These are phyloP conservation scores for Trichosurus vulpecula DNA, from an alignment of 2,797 vertebrate species.

Conservation along the genomic window DNA sequence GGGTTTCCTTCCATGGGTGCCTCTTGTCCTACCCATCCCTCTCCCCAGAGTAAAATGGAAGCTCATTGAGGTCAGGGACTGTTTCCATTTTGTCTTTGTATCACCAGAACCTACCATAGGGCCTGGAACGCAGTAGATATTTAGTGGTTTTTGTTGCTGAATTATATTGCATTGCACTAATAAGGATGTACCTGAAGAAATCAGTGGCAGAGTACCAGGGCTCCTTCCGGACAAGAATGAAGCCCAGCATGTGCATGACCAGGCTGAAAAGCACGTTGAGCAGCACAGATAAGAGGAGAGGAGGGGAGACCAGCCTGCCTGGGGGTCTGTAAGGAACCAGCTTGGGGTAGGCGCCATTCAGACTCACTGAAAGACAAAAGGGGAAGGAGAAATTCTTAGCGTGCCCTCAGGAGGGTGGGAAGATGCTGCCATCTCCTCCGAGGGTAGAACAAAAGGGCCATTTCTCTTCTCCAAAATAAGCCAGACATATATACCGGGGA, in stretches of 20 bases:
- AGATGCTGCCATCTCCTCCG: neutral
- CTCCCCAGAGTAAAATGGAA: neutral
- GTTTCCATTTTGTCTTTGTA: neutral
- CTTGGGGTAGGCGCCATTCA: constrained; percentile 85
- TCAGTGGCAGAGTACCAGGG: constrained; percentile 82
- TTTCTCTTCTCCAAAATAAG: neutral
- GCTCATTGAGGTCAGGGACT: neutral
- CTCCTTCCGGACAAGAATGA: constrained; percentile 85
- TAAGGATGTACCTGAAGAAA: constrained; percentile 78
- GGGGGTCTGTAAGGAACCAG: constrained; percentile 85
- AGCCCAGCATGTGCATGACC: constrained; percentile 83
- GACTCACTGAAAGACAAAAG: constrained; percentile 83
- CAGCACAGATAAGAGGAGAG: constrained; percentile 85
- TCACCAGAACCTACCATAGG: neutral
- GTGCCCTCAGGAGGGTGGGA: neutral
- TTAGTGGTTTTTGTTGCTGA: neutral
- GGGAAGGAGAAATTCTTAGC: neutral
- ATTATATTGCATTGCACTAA: neutral
- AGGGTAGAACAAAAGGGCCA: neutral
- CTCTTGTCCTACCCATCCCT: neutral
- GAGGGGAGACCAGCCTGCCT: constrained; percentile 84
- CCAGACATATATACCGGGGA: neutral
- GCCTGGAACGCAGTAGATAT: neutral
- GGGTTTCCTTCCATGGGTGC: neutral
- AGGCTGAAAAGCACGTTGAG: constrained; percentile 87